Percentiles rank a stretch among this genome's conserved stretches.
phyloP scores from a whole-genome alignment of 1,140 invertebrate genomes.

The Orchestia grillus region DNA sequence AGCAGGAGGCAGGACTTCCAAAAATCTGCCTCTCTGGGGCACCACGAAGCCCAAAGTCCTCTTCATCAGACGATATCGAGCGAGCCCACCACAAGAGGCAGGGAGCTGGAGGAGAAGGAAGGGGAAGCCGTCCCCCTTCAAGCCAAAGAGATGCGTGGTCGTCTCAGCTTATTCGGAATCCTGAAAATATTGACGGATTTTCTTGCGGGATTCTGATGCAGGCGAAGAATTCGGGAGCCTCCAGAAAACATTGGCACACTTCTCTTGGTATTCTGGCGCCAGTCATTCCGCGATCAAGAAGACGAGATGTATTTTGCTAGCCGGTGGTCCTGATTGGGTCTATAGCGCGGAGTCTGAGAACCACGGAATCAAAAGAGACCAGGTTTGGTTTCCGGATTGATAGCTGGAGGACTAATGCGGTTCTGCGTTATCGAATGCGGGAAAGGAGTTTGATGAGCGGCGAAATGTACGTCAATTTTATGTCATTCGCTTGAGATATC shows the following conservation, averaged over 20 bases:
- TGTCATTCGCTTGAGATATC: no score
- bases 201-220: neutral
- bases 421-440: neutral
- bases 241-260: neutral
- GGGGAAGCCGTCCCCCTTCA: neutral
- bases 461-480: no score
- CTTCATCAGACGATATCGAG: neutral
- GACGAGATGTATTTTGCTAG: neutral
- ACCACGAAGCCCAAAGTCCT: neutral
- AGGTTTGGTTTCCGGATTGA: neutral
- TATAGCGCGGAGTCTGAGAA: neutral
- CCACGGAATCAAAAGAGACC: neutral
- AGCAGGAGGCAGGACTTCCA: neutral
- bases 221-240: neutral
- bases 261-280: neutral
- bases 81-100: neutral
- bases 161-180: neutral
- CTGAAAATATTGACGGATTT: slow-evolving; percentile 2
- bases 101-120: neutral
- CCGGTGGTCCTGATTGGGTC: neutral
- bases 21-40: neutral
- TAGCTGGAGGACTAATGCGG: neutral
- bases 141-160: neutral
- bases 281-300: neutral
- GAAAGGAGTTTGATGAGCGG: neutral